Base-by-base conservation (phyloP, 2,113 vertebrate species). In the Plectropomus leopardus region DNA sequence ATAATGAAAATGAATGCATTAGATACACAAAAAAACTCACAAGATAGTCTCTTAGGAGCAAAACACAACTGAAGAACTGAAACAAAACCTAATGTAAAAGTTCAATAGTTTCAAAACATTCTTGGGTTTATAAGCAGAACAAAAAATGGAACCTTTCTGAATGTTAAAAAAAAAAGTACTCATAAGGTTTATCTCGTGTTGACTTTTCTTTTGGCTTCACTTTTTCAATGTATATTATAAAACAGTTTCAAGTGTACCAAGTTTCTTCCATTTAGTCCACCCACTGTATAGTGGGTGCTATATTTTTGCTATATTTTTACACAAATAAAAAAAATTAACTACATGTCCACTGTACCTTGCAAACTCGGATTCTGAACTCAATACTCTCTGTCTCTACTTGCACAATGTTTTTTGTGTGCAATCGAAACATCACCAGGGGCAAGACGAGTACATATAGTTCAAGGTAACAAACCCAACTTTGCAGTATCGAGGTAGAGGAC, bases 391-490 rank as follows among this genome's bases (percentile, higher is more conserved):
- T 51, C 30, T 78, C 30, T 55, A 16, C 65, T 72, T 61, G 74
- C 57, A 69, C 86, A 70, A 63, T 73, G 74, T 79, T 53, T 79
- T 84, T 70, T 57, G 21, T 61, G 67, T 63, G 26, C 48, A 68
- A 44, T 63, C 15, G n/a, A 36, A 81, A 87, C 40, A 73, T 58
- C 80, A 71, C 73, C 74, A 9, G 65, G 26, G 72, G 76, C 76
- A 4, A 71, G 48, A 55, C 0, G 4, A 50, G 47, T 64, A 84
- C 78, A 69, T 65, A 59, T 11, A 76, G 66, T 73, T 74, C 72
- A 89, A 79, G 85, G 76, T 78, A 67, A 89, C 80, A 66, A 51
- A 26, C 26, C 42, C 3, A 36, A 76, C 78, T 70, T 68, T 82
- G 64, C 58, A 0, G 53, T 8, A 21, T 7, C 21, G 57, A 36